Evolutionary conservation across 2,797 vertebrate genomes (phyloP), one percentile per base, ranked within the genome.

Genomic region (Gila robusta): DNA sequence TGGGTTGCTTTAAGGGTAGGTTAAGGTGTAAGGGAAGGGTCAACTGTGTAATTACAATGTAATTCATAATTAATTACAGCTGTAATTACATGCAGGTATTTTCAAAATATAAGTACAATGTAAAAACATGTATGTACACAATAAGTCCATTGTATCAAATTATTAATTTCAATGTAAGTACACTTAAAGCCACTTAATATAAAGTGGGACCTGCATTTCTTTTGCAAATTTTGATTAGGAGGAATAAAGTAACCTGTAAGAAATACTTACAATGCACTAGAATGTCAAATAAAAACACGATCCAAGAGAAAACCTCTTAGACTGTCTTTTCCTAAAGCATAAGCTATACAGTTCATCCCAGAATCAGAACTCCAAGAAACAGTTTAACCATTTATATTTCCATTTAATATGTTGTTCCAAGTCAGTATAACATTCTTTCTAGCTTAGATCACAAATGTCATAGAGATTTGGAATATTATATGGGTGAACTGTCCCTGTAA

Each of bases 231-330:
- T 76, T 28, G 44, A 54, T 67, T 28, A 17, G 10, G 7, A 26
- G 8, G 19, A 44, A 28, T 19, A 19, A 74, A 74, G 19, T 16
- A n/a, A 66, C 21, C 39, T 49, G 32, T 54, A 26, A 17, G 41
- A 79, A 64, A 73, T 23, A 32, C 69, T 73, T 82, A n/a, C 19
- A 32, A 62, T 35, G 11, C 69, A 62, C 11, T 62, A 12, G 56
- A 62, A 72, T 4, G 12, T 41, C 21, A 2, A 79, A n/a, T 28
- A 76, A 74, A 83, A 83, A 35, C 70, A 39, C 47, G n/a, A 39
- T 32, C 23, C 8, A 69, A 39, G 23, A 66, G 23, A 77, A 86
- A 76, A 74, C 56, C 23, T 26, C 5, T 49, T 4, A 73, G 54
- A 37, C 54, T 39, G n/a, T 81, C 3, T 77, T 32, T 49, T 41